Evolutionary conservation across 2,888 invertebrate species (phyloP).

Genomic region (Acanthosepion esculentum): DNA sequence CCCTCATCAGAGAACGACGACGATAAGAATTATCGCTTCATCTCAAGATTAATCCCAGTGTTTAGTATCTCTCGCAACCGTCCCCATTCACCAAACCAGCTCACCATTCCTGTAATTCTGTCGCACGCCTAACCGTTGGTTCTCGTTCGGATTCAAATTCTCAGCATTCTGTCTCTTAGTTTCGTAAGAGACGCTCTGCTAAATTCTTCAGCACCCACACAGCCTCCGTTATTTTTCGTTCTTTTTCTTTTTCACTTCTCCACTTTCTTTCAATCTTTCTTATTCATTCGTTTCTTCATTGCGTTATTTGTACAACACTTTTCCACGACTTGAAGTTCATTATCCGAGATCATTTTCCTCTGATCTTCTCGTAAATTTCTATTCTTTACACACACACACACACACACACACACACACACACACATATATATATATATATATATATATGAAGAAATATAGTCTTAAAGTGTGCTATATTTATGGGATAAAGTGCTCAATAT

Average conservation of each 20-base stretch:
- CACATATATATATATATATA: too few relatives aligned
- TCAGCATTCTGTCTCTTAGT: not conserved
- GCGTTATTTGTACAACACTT: too few relatives aligned
- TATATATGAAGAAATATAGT: too few relatives aligned
- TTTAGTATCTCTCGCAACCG: not conserved
- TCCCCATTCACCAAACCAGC: not conserved
- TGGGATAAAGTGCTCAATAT: too few relatives aligned
- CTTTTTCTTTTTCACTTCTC: not conserved
- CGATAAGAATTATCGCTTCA: not conserved
- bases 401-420: too few relatives aligned
- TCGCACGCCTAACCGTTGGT: not conserved
- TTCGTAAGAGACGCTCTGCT: too few relatives aligned
- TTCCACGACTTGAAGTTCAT: too few relatives aligned
- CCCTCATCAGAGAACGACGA: not conserved
- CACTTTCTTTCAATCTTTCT: not conserved
- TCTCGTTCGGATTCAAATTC: not conserved
- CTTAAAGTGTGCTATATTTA: too few relatives aligned
- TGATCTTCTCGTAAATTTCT: too few relatives aligned
- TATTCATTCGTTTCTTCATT: not conserved
- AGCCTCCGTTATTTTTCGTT: not conserved
- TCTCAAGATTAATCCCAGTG: not conserved
- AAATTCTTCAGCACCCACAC: too few relatives aligned
- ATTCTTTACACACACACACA: too few relatives aligned
- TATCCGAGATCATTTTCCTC: too few relatives aligned
- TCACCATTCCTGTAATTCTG: not conserved